Evolutionary conservation across 2,113 vertebrate species (phyloP).

Genomic region (Odontesthes bonariensis): DNA sequence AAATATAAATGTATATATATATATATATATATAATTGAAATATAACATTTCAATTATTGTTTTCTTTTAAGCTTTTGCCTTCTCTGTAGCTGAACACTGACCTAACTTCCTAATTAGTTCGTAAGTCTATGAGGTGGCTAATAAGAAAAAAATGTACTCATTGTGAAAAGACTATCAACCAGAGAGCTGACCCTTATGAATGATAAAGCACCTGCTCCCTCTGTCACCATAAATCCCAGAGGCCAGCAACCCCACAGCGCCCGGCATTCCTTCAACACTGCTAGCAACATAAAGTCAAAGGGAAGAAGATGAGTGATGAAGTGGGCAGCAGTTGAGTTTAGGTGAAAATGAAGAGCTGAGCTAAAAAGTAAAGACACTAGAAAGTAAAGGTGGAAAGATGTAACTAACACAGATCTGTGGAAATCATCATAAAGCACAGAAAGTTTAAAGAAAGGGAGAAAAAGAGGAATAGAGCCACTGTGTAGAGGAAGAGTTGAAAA

Average conservation of each 20-base stretch:
- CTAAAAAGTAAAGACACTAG: constrained; percentile 24
- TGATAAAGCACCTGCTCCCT: constrained; percentile 41
- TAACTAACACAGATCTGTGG: constrained; percentile 13
- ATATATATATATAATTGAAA: too few species aligned
- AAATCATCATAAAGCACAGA: constrained; percentile 8
- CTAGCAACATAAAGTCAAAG: constrained; percentile 11
- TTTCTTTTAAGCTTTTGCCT: constrained; percentile 5
- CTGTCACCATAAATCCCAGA: constrained; percentile 46
- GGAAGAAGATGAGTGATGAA: constrained; percentile 26
- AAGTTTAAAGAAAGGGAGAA: constrained; percentile 17
- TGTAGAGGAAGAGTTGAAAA: constrained; percentile 45
- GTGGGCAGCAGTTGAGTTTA: neutral
- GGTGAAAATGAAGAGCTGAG: constrained; percentile 34
- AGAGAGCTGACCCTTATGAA: constrained; percentile 23
- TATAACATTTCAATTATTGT: neutral
- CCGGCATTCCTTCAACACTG: constrained; percentile 35
- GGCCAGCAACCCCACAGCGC: constrained; percentile 29
- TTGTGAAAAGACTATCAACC: constrained; percentile 33
- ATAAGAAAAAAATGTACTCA: constrained; percentile 31
- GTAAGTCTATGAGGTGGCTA: constrained; percentile 10
- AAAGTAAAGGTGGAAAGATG: constrained; percentile 38
- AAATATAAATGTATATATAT: neutral
- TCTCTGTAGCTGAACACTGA: neutral
- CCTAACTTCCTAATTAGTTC: constrained; percentile 11
- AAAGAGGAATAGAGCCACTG: constrained; percentile 24